Percentiles rank a stretch among this genome's conserved stretches.
phyloP scores from a whole-genome alignment of 2,113 vertebrate species.

The Pterocles orientalis region DNA sequence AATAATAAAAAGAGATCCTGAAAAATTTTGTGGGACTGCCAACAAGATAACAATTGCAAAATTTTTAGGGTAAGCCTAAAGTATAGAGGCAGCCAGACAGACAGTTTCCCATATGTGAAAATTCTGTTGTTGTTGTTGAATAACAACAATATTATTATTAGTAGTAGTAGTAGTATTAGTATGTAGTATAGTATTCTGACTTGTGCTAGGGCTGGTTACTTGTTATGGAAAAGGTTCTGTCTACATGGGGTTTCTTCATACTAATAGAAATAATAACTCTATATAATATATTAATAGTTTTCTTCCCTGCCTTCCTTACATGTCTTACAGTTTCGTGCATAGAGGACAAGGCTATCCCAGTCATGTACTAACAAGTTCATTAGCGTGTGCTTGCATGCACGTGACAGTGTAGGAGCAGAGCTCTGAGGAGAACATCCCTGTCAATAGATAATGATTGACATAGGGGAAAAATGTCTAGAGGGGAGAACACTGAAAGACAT shows the following conservation, averaged over 20 bases:
- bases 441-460: neutral
- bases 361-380: neutral
- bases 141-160: too few species aligned
- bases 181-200: too few species aligned
- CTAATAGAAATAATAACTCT: neutral
- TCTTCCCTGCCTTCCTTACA: neutral
- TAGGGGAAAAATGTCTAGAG: neutral
- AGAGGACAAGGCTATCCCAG: neutral
- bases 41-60: neutral
- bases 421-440: neutral
- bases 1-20: neutral
- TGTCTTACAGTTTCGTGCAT: neutral
- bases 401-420: neutral
- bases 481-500: neutral
- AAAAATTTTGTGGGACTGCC: neutral
- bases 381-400: neutral
- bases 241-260: neutral
- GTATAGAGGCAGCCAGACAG: neutral
- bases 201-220: neutral
- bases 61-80: neutral
- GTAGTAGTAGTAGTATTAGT: too few species aligned
- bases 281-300: neutral
- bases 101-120: neutral
- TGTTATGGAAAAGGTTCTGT: neutral
- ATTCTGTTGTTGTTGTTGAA: too few species aligned